phyloP scores from a whole-genome alignment of 2,113 vertebrate genomes.

The Aegotheles bennettii region DNA sequence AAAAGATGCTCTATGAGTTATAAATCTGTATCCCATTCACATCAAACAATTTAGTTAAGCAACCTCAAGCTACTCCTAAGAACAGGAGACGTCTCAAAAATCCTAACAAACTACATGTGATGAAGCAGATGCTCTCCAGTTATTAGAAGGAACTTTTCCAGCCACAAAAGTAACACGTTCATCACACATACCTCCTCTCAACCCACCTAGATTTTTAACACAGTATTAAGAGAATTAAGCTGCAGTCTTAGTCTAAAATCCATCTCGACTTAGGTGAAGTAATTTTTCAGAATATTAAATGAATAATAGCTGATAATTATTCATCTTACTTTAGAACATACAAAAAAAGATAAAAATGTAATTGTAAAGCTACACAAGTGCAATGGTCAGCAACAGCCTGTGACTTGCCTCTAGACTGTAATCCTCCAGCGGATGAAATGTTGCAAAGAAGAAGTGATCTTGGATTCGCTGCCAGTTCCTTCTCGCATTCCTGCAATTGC shows the following conservation, averaged over 20 bases:
- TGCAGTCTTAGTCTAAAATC: background rate
- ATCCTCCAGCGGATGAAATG: conserved; percentile 85
- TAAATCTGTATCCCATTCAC: background rate
- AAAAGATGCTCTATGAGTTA: background rate
- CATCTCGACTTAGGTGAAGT: background rate
- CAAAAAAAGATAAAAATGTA: background rate
- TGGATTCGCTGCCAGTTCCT: conserved; percentile 95
- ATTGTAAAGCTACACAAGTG: background rate
- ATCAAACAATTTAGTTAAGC: background rate
- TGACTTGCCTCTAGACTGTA: conserved; percentile 83
- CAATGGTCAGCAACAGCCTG: background rate
- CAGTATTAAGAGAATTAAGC: background rate
- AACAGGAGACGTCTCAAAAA: background rate
- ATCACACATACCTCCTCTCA: background rate
- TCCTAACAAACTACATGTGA: background rate
- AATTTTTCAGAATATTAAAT: background rate
- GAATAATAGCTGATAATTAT: background rate
- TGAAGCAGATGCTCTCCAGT: background rate
- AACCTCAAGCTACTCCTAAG: background rate
- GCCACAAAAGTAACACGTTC: background rate
- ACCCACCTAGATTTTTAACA: background rate
- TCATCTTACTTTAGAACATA: background rate
- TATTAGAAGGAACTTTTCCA: background rate
- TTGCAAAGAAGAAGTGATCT: conserved; percentile 92
- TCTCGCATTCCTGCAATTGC: conserved; percentile 80